Percentiles rank a stretch among this genome's conserved stretches.
These are phyloP conservation scores for Panagrolaimus sp. DNA, from an alignment of 1,140 invertebrate species.

Conservation along the genomic window DNA sequence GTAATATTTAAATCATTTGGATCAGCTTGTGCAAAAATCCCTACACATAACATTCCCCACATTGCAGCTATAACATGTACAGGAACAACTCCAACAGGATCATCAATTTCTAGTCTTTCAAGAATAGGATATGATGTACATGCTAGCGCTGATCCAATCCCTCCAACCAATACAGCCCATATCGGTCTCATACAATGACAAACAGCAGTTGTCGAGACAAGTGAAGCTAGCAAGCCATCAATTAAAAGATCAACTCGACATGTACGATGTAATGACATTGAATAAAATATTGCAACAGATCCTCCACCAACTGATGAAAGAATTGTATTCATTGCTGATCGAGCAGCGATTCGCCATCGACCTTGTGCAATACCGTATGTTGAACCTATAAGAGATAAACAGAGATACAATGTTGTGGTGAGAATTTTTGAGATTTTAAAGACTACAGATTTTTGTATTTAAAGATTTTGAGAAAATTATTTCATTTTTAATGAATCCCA, in stretches of 20 bases:
- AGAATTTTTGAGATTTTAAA: no score
- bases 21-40: slow-evolving; percentile 57
- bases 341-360: slow-evolving; percentile 74
- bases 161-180: slow-evolving; percentile 57
- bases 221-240: slow-evolving; percentile 54
- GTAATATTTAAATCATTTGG: slow-evolving; percentile 25
- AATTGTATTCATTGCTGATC: slow-evolving; percentile 79
- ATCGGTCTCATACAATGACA: slow-evolving; percentile 54
- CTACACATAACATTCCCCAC: slow-evolving; percentile 59
- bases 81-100: slow-evolving; percentile 60
- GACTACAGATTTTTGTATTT: no score
- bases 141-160: slow-evolving; percentile 53
- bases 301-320: slow-evolving; percentile 81
- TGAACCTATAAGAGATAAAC: slow-evolving; percentile 67
- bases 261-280: slow-evolving; percentile 49
- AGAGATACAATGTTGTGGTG: neutral
- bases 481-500: no score
- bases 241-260: slow-evolving; percentile 58
- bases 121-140: slow-evolving; percentile 50
- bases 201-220: slow-evolving; percentile 55
- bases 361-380: slow-evolving; percentile 66
- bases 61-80: slow-evolving; percentile 58
- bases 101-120: slow-evolving; percentile 58
- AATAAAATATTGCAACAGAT: slow-evolving; percentile 68
- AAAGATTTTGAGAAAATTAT: no score